Conservation (phyloP, 2,888 invertebrate genomes). For the Drosophila mimetica region DNA sequence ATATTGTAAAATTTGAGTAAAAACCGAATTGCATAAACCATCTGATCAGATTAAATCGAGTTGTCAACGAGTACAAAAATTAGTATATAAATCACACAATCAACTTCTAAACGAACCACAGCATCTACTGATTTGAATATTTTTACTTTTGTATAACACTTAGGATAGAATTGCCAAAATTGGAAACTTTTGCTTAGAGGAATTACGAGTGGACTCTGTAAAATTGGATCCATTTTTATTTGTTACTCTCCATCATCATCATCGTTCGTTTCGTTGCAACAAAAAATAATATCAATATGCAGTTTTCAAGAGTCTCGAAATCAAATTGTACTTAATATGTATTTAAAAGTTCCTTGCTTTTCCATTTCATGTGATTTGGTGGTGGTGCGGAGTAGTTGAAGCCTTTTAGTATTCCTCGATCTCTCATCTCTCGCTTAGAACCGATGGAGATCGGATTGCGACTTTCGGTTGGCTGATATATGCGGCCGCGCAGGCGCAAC, state of each 20-base stretch:
- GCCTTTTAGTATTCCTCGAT: conserved; percentile 40
- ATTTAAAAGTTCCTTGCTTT: conserved; percentile 30
- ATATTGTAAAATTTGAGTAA: conserved; percentile 33
- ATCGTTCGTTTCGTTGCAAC: conserved; percentile 20
- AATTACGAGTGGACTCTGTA: conserved; percentile 31
- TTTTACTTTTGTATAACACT: conserved; percentile 22
- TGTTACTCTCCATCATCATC: conserved; percentile 5
- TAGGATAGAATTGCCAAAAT: conserved; percentile 33
- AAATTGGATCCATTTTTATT: conserved; percentile 32
- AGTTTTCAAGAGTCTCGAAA: conserved; percentile 28
- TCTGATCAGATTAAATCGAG: conserved; percentile 14
- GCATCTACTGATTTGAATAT: conserved; percentile 29
- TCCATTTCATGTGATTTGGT: conserved; percentile 32
- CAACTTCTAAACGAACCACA: conserved; percentile 35
- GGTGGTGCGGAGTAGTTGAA: conserved; percentile 55
- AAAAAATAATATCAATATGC: conserved; percentile 25
- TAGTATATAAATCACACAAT: conserved; percentile 30
- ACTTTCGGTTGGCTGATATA: conserved; percentile 58
- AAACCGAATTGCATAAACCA: conserved; percentile 18
- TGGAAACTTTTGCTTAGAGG: conserved; percentile 18
- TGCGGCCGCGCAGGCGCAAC: conserved; percentile 63
- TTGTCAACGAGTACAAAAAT: conserved; percentile 43
- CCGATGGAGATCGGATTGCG: background rate
- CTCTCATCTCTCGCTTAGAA: conserved; percentile 16
- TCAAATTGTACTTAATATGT: conserved; percentile 34